Evolutionary conservation across 2,113 vertebrate species (phyloP).

Genomic region (Takifugu flavidus): DNA sequence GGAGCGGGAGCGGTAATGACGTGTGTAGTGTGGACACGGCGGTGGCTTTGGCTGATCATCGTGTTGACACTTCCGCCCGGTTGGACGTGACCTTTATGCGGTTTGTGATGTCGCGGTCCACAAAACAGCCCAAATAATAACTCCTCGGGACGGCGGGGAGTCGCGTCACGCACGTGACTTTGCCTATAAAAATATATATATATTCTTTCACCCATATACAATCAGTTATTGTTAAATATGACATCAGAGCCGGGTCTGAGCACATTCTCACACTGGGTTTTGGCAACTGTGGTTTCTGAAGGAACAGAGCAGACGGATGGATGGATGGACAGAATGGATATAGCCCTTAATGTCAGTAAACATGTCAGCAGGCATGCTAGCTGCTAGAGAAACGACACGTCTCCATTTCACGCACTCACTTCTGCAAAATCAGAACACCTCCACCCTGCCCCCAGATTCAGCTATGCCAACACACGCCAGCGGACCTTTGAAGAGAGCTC

Average conservation of each 20-base stretch:
- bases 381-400: constrained; percentile 39
- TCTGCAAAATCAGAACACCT: constrained; percentile 18
- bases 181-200: constrained; percentile 29
- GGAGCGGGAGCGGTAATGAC: neutral
- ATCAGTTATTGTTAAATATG: constrained; percentile 40
- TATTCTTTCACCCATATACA: constrained; percentile 34
- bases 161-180: constrained; percentile 43
- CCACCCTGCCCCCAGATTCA: neutral
- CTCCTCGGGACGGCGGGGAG: too few relatives aligned
- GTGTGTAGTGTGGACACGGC: neutral
- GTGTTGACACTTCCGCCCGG: constrained; percentile 3
- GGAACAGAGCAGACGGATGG: constrained; percentile 23
- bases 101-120: constrained; percentile 8
- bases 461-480: neutral
- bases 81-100: constrained; percentile 2
- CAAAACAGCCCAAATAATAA: neutral
- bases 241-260: constrained; percentile 17
- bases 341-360: constrained; percentile 72
- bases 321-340: constrained; percentile 28
- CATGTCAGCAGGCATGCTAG: constrained; percentile 36
- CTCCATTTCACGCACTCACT: constrained; percentile 21
- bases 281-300: constrained; percentile 33
- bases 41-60: constrained; percentile 21
- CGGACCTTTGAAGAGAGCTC: constrained; percentile 2
- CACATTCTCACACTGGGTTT: constrained; percentile 20